Evolutionary conservation across 2,797 vertebrate genomes (phyloP).

Genomic region (Limnodromus scolopaceus): DNA sequence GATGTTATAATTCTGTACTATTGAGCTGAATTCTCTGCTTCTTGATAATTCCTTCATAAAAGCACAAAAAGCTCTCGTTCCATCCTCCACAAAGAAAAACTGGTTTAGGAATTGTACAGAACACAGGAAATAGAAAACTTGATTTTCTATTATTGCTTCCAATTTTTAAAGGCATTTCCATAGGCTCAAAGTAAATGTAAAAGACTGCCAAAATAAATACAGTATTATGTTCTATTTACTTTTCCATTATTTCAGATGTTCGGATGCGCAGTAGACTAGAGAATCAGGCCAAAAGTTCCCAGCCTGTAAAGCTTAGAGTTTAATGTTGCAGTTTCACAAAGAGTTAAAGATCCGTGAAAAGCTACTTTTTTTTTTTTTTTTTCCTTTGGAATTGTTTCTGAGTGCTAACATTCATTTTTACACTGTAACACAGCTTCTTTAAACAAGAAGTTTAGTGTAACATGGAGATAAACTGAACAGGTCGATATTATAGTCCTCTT

Average conservation of each 20-base stretch:
- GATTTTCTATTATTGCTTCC: background rate
- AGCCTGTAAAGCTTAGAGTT: background rate
- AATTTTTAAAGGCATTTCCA: background rate
- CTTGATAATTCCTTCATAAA: background rate
- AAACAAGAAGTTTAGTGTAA: background rate
- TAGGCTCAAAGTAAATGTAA: background rate
- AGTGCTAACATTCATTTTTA: background rate
- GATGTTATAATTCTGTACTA: background rate
- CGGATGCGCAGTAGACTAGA: background rate
- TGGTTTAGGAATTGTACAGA: background rate
- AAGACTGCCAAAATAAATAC: background rate
- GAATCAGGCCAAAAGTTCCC: background rate
- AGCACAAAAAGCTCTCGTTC: fast-evolving
- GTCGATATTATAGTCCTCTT: background rate
- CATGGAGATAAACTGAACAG: background rate
- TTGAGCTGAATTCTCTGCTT: background rate
- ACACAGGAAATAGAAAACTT: background rate
- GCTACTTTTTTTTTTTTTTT: background rate
- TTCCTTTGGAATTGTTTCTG: background rate
- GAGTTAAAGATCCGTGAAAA: background rate
- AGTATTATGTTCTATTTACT: background rate
- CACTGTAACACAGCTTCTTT: background rate
- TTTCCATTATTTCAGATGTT: background rate
- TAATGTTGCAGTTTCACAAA: background rate
- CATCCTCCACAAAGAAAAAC: background rate